Base-by-base conservation (phyloP, 2,888 invertebrate genomes). In the Lucinisca nassula region DNA sequence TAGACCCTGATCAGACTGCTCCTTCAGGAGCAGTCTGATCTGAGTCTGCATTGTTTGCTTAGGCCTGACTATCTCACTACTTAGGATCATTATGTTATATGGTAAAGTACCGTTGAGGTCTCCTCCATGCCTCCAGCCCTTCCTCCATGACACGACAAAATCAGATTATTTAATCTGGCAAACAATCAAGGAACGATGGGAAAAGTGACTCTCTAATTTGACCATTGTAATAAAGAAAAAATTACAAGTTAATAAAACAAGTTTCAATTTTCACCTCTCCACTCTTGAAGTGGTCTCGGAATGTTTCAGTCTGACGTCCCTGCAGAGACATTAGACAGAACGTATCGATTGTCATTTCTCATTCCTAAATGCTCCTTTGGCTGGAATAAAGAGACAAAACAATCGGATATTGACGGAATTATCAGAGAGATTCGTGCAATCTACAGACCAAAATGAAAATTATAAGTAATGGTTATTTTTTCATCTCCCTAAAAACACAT, bases 351-450 rank as follows among this genome's bases (percentile, higher is more conserved):
- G 35, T 17, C 32, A 35, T 67, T 67, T 35, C 67, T 10, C 67
- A 6, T 67, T 67, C 67, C 12, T 67, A 67, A 67, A 67, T 30
- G 30, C 6, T 67, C 67, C 67, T 24, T 67, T 67, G 21, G 10
- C 35, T n/a, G 67, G 67, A 67, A 35, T 67, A 67, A 67, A 67
- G 67, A 67, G 67, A 67, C 67, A 35, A 67, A 67, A 67, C 67
- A 67, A 67, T 55, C 55, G 55, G 55, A 55, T 67, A 67, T 67
- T 67, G 67, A 67, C 24, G 67, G 17, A 67, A n/a, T 67, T 32
- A 67, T 67, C 67, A 32, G 35, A 67, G 67, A 67, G 67, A 67
- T 24, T 3, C 35, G 3, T 35, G 35, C 67, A 67, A 35, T 61
- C 61, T 67, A 67, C 24, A 67, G 67, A 35, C 67, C 27, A n/a